phyloP scores from a whole-genome alignment of 2,113 vertebrate genomes.

The Amia ocellicauda region DNA sequence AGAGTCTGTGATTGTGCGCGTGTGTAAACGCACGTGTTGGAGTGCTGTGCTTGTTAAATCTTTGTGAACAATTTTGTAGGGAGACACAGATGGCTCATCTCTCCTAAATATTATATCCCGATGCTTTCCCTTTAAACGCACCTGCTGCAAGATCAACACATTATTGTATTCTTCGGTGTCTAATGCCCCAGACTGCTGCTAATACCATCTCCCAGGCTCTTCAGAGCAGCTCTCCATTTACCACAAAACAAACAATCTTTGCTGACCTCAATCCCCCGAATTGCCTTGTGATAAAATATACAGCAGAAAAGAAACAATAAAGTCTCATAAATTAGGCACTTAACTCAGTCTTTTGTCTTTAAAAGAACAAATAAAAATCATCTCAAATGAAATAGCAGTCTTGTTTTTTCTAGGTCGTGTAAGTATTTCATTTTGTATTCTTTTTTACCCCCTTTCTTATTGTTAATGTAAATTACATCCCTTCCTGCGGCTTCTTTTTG shows the following conservation, averaged over 20 bases:
- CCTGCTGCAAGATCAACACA: constrained; percentile 23
- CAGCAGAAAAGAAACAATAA: background rate
- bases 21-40: constrained; percentile 16
- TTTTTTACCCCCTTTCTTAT: too few species aligned
- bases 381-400: too few species aligned
- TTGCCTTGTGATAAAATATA: constrained; percentile 5
- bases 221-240: constrained; percentile 22
- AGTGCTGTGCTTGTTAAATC: constrained; percentile 20
- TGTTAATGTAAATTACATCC: too few species aligned
- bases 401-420: too few species aligned
- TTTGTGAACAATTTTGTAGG: constrained; percentile 20
- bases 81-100: constrained; percentile 41
- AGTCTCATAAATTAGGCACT: constrained; percentile 2
- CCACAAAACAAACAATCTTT: constrained; percentile 15
- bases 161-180: constrained; percentile 8
- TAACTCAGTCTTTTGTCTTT: background rate
- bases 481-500: too few species aligned
- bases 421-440: too few species aligned
- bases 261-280: constrained; percentile 12
- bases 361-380: background rate
- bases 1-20: too few species aligned
- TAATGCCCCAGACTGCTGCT: constrained; percentile 10
- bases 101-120: constrained; percentile 24
- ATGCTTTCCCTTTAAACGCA: constrained; percentile 22
- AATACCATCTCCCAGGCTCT: constrained; percentile 39